Percentiles rank a stretch among this genome's conserved stretches.
phyloP scores from a whole-genome alignment of 2,113 vertebrate genomes.

The Dicaeum eximium region DNA sequence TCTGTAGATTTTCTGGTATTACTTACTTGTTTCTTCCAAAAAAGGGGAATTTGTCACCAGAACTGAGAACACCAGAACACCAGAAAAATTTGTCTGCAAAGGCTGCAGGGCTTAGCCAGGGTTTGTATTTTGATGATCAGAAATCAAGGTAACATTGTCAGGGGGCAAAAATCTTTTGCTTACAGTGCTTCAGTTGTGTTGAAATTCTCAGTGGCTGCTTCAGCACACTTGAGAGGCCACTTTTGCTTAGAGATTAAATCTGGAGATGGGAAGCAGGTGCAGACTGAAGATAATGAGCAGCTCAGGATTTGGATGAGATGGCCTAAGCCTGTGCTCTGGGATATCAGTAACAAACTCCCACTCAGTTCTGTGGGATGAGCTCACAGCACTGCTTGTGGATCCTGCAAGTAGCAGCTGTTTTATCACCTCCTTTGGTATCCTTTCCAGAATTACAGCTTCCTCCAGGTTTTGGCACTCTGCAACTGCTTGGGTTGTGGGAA shows the following conservation, averaged over 20 bases:
- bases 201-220: background rate
- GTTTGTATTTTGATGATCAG: background rate
- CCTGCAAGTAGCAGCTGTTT: slow-evolving; percentile 36
- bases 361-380: slow-evolving; percentile 3
- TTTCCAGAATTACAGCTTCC: slow-evolving; percentile 32
- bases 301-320: background rate
- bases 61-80: no score
- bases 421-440: background rate
- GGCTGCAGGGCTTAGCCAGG: background rate
- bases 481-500: background rate
- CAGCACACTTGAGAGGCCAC: background rate
- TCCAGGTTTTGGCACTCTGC: background rate
- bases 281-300: slow-evolving; percentile 3
- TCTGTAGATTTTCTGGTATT: background rate
- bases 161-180: background rate
- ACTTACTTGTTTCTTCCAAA: background rate
- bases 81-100: no score
- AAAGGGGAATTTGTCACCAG: background rate
- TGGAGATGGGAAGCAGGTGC: slow-evolving; percentile 42
- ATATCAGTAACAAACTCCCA: slow-evolving; percentile 33
- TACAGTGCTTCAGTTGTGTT: background rate
- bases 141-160: background rate
- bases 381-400: background rate
- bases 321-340: background rate
- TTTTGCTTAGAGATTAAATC: slow-evolving; percentile 25